Evolutionary conservation across 2,797 vertebrate species (phyloP).

Genomic region (Gouania willdenowi): DNA sequence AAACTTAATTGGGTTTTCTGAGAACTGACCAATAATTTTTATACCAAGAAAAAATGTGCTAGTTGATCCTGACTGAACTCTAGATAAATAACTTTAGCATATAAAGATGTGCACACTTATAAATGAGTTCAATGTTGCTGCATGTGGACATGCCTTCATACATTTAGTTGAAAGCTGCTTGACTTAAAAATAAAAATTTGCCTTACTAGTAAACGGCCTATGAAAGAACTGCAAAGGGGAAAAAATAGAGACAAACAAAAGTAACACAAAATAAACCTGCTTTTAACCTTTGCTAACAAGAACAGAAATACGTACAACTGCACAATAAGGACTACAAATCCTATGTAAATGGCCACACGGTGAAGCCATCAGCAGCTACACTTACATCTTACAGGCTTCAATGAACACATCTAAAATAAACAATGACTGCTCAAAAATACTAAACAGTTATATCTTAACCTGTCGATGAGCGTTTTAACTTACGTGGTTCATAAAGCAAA

Average conservation of each 20-base stretch:
- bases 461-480: too few relatives aligned
- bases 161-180: constrained; percentile 1
- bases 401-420: background rate
- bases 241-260: too few relatives aligned
- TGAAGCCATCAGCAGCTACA: constrained; percentile 7
- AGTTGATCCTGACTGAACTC: background rate
- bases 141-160: background rate
- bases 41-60: background rate
- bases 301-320: too few relatives aligned
- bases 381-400: too few relatives aligned
- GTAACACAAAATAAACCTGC: too few relatives aligned
- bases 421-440: background rate
- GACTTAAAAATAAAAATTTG: too few relatives aligned
- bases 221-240: too few relatives aligned
- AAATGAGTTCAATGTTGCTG: background rate
- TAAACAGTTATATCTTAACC: too few relatives aligned
- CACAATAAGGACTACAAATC: too few relatives aligned
- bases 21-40: background rate
- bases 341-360: constrained; percentile 13
- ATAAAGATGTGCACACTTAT: background rate
- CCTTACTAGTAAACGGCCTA: too few relatives aligned
- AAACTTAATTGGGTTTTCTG: background rate
- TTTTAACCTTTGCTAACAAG: too few relatives aligned
- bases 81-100: background rate
- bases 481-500: too few relatives aligned